Evolutionary conservation across 2,888 invertebrate genomes (phyloP).

Genomic region (Abrostola tripartita): DNA sequence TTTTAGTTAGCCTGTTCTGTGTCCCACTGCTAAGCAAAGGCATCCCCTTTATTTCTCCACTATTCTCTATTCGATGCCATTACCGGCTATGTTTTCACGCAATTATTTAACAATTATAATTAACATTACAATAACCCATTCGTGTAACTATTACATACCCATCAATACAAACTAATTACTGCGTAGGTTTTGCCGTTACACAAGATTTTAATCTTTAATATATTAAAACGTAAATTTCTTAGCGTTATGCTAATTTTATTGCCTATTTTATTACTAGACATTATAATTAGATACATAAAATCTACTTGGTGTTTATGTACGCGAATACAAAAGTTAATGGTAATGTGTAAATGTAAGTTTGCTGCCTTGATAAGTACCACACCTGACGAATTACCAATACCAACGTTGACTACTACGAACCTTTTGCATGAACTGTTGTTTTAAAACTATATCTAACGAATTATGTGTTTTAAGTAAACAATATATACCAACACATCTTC

Average conservation of each 20-base stretch:
- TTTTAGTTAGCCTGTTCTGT: too few relatives aligned
- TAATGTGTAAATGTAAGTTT: background rate
- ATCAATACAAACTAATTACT: conserved; percentile 16
- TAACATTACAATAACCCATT: conserved; percentile 9
- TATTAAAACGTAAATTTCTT: conserved; percentile 36
- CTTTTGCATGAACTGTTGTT: too few relatives aligned
- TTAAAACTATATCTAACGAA: too few relatives aligned
- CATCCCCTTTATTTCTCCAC: too few relatives aligned
- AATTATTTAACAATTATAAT: too few relatives aligned
- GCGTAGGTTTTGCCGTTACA: conserved; percentile 17
- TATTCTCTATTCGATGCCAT: too few relatives aligned
- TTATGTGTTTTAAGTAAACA: too few relatives aligned
- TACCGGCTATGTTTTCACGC: too few relatives aligned
- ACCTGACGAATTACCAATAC: too few relatives aligned
- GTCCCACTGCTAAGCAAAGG: too few relatives aligned
- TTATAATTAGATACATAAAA: conserved; percentile 30
- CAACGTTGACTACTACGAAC: too few relatives aligned
- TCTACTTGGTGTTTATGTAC: conserved; percentile 6
- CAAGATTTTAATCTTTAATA: conserved; percentile 22
- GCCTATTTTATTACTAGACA: conserved; percentile 29
- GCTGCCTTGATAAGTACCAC: background rate
- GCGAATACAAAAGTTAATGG: background rate
- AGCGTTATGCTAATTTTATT: conserved; percentile 34
- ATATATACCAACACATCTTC: too few relatives aligned
- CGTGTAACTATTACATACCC: conserved; percentile 5